Evolutionary conservation across 2,113 vertebrate species (phyloP), one percentile per base, ranked within the genome.

Genomic region (Pholis gunnellus): DNA sequence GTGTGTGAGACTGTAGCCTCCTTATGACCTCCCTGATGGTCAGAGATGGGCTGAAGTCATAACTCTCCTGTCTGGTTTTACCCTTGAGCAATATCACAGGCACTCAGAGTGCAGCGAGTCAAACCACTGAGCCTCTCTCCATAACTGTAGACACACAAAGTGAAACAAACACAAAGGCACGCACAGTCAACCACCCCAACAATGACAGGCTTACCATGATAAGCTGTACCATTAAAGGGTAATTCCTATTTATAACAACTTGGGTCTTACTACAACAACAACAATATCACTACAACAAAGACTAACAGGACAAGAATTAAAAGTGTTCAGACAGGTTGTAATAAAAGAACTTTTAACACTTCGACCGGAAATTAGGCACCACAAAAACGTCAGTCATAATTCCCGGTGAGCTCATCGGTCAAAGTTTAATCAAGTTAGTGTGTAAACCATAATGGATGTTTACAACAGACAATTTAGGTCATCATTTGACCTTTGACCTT

Each of bases 51-150:
- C 83, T 88, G 64, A 77, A 93, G 91, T 94, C 94, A 91, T 94
- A 95, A 94, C 88, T 94, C 93, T 93, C 79, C 88, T 90, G 89
- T 90, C 84, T 85, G 85, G 81, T 72, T 92, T 92, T 94, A 93
- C 93, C 92, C 94, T 94, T 95, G 91, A 94, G 93, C 92, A 93
- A 91, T 88, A 94, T 93, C 90, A 91, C 83, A 83, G 83, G 46
- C 86, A 78, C 82, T 88, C 77, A 83, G 77, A 89, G 87, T 85
- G 86, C 91, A 91, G 82, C 63, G 44, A 88, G 92, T 90, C 90
- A 88, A 83, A 90, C 78, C 89, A 29, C 78, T 34, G 84, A 83
- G 76, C 81, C 79, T 72, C 70, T 66, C 72, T 87, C 72, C 61
- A 54, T 73, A 38, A 78, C 74, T 72, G 78, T 40, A 68, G 72